Evolutionary conservation across 2,888 invertebrate species (phyloP).

Genomic region (Temnothorax ravouxi): DNA sequence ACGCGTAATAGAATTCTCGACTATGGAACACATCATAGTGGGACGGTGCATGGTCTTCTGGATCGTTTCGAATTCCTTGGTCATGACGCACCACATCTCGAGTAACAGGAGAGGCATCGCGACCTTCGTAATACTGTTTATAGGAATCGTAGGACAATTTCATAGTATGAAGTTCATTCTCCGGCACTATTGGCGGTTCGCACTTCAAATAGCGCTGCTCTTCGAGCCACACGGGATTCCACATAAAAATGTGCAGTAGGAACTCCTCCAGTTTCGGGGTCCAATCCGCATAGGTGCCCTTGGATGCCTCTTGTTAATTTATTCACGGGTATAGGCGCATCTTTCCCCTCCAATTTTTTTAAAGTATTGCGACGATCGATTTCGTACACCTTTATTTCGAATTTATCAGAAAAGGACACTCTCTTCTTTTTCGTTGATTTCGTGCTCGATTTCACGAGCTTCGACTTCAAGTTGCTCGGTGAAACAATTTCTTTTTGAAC

Average conservation of each 20-base stretch:
- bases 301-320: conserved; percentile 64
- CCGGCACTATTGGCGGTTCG: conserved; percentile 88
- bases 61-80: conserved; percentile 77
- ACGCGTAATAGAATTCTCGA: conserved; percentile 71
- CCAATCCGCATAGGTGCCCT: conserved; percentile 74
- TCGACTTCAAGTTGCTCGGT: conserved; percentile 11
- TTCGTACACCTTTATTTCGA: conserved; percentile 66
- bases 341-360: conserved; percentile 78
- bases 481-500: conserved; percentile 45
- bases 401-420: conserved; percentile 75
- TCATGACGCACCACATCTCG: conserved; percentile 89
- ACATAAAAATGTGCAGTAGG: conserved; percentile 88
- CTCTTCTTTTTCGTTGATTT: conserved; percentile 61
- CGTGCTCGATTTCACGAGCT: neutral
- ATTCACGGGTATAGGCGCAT: conserved; percentile 76
- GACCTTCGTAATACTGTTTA: conserved; percentile 88
- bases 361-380: conserved; percentile 74
- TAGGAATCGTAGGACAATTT: conserved; percentile 88
- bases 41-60: conserved; percentile 57
- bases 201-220: conserved; percentile 87
- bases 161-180: conserved; percentile 87
- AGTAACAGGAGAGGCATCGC: conserved; percentile 88
- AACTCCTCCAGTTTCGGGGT: conserved; percentile 84
- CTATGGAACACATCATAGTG: conserved; percentile 75
- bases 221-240: conserved; percentile 90